Percentiles rank a stretch among this genome's conserved stretches.
Conservation (phyloP, 2,888 invertebrate species). For the Sminthurinus aureus region DNA sequence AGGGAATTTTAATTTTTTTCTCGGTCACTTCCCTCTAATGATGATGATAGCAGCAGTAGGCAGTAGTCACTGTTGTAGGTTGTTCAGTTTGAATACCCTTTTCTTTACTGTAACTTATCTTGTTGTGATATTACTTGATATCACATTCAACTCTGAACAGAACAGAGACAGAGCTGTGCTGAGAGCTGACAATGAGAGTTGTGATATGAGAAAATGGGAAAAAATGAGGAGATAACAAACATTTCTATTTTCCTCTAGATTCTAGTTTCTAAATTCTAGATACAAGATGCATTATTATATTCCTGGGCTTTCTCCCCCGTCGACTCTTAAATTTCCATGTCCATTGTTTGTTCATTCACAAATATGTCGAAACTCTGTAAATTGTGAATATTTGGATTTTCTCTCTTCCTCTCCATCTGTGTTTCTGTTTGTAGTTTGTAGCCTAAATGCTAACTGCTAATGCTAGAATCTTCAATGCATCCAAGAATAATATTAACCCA, state of each 20-base stretch:
- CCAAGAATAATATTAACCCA: no score
- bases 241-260: not conserved
- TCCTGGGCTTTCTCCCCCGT: slow-evolving; percentile 16
- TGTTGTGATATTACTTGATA: not conserved
- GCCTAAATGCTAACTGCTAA: no score
- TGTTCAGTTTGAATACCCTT: not conserved
- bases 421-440: no score
- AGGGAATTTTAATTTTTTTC: slow-evolving; percentile 35
- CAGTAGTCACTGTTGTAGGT: no score
- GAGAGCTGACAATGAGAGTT: not conserved
- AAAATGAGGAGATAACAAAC: not conserved
- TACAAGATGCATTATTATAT: not conserved
- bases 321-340: slow-evolving; percentile 30
- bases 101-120: not conserved
- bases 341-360: not conserved
- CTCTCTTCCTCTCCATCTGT: no score
- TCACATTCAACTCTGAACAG: not conserved
- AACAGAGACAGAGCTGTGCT: not conserved
- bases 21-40: slow-evolving; percentile 16
- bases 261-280: no score
- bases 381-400: no score
- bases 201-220: not conserved
- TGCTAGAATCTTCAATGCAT: no score
- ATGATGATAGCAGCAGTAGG: not conserved
- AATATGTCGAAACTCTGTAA: not conserved